phyloP scores from a whole-genome alignment of 2,888 invertebrate genomes.

The Bellardia pandia region DNA sequence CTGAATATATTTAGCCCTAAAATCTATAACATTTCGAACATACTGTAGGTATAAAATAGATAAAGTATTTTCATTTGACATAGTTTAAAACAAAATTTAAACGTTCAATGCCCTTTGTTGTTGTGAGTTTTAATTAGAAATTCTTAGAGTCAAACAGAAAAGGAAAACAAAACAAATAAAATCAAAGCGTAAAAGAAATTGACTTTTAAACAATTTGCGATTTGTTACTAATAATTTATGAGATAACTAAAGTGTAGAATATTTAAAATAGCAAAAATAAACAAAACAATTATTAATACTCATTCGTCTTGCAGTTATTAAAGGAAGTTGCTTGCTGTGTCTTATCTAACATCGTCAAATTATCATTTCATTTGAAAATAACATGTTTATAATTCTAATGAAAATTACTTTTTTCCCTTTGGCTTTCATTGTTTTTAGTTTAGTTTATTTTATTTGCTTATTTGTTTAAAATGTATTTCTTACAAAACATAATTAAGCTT shows the following conservation, averaged over 20 bases:
- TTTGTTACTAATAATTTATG: neutral
- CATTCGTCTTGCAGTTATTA: slow-evolving; percentile 4
- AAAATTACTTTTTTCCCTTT: neutral
- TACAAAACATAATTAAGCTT: neutral
- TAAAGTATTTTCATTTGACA: slow-evolving; percentile 24
- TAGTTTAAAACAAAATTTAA: neutral
- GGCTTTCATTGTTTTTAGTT: neutral
- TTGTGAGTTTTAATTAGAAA: slow-evolving; percentile 1
- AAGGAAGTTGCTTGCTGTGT: neutral
- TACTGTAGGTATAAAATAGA: neutral
- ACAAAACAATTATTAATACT: neutral
- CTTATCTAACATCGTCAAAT: slow-evolving; percentile 37
- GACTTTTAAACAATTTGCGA: neutral
- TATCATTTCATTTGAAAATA: slow-evolving; percentile 41
- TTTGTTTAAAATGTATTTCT: neutral
- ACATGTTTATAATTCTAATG: slow-evolving; percentile 21
- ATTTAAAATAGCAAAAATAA: neutral
- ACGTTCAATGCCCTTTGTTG: slow-evolving; percentile 17
- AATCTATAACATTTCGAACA: neutral
- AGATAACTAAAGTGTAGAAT: neutral
- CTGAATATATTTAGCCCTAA: too few species aligned
- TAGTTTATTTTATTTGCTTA: neutral
- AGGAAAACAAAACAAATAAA: neutral
- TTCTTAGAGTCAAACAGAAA: neutral
- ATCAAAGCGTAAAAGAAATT: neutral